Evolutionary conservation across 2,113 vertebrate genomes (phyloP), one percentile per base, ranked within the genome.

Genomic region (Engystomops pustulosus): DNA sequence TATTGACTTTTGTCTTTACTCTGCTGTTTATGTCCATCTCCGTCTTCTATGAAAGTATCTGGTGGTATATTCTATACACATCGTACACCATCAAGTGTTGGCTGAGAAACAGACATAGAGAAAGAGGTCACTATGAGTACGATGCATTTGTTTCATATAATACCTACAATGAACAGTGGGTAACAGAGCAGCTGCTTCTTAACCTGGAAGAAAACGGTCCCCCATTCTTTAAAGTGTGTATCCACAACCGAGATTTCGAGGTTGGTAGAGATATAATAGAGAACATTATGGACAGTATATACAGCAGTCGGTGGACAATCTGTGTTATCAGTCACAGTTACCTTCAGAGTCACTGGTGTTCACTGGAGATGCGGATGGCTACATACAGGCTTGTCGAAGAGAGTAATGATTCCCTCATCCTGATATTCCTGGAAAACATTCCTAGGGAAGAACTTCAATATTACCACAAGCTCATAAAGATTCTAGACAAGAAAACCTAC

Each of bases 141-240:
- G 88, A 90, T 67, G 89, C 85, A 2, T 90, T 90, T 83, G 88
- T 89, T 55, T 90, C 88, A 5, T 89, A 88, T 62, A 88, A 88
- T 80, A 83, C 79, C 32, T 45, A 15, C 6, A 83, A 90, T 76
- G 88, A 88, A 49, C 84, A 81, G 8, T 90, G 89, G 89, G 87
- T 89, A 15, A 32, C 86, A 44, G 80, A 79, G 41, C 83, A 88
- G 74, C 51, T 89, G 70, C 84, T 81, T 38, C 89, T 85, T 30
- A 86, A 72, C 11, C n/a, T 90, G 34, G 88, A 90, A 62, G 81
- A 85, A 32, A 70, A 87, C 67, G 89, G 88, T 3, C 82, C 86
- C 9, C 85, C 86, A 4, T 80, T 75, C 51, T 79, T 89, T 18
- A 81, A 71, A 58, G 85, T 88, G 12, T 90, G 88, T 67, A 80